These are phyloP conservation scores for Apteryx owenii DNA, from an alignment of 2,113 vertebrate genomes.

Conservation along the genomic window DNA sequence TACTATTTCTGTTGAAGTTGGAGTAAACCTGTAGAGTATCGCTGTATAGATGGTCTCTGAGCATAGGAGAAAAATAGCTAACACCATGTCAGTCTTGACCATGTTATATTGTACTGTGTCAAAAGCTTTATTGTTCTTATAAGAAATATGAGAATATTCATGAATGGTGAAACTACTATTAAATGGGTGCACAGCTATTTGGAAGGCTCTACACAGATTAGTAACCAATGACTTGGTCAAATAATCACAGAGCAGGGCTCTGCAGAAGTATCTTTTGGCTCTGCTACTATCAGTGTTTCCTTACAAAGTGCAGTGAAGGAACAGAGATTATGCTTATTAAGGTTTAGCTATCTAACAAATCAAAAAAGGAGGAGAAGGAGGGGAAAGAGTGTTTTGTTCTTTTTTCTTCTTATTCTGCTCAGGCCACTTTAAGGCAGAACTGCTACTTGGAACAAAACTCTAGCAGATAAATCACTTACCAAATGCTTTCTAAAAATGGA, in stretches of 20 bases:
- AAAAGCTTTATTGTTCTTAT: not conserved
- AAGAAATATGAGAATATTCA: not conserved
- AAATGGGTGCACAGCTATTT: not conserved
- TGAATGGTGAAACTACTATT: not conserved
- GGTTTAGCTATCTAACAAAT: not conserved
- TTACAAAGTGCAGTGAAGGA: not conserved
- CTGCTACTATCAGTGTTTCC: not conserved
- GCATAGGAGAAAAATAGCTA: not conserved
- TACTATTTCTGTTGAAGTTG: not conserved
- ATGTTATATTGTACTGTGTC: not conserved
- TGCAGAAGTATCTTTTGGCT: not conserved
- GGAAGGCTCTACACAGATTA: not conserved
- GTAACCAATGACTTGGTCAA: not conserved
- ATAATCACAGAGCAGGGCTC: not conserved
- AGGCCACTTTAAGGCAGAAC: not conserved
- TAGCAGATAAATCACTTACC: not conserved
- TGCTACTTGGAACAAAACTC: not conserved
- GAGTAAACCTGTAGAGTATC: not conserved
- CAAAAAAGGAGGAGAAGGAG: not conserved
- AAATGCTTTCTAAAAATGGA: slow-evolving; percentile 22
- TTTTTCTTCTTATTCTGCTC: not conserved
- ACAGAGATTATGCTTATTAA: not conserved
- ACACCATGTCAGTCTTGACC: not conserved
- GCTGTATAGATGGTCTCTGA: not conserved
- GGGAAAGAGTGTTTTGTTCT: fast-evolving